Base-by-base conservation (phyloP, 2,888 invertebrate genomes). In the Drosophila ustulata region DNA sequence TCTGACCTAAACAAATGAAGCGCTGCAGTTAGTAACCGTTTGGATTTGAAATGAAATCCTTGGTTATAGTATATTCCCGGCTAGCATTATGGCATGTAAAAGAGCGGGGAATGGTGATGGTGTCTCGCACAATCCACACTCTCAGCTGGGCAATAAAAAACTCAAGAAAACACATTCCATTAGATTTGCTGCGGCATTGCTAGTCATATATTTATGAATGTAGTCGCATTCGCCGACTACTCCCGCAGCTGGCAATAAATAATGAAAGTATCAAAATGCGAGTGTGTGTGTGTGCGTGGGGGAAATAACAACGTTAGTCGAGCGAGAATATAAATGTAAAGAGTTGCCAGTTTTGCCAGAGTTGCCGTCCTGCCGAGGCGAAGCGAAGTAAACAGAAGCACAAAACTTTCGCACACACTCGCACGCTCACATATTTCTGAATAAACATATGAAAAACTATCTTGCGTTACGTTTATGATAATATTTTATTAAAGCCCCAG, bases 401-500 rank as follows among this genome's bases (percentile, higher is more conserved):
- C 51, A 63, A 61, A 46, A 25, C 23, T 45, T 37, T 37, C 13
- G 4, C 39, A 13, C 34, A 37, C 37, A 8, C 39, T 26, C 30
- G 9, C 53, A 47, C 43, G 55, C 52, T 50, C 61, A 64, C 47
- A 69, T 66, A 66, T 72, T 66, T 84, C 70, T 67, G 71, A 67
- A 71, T 75, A 82, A 82, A 75, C 89, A 88, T 86, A 89, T 81
- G 85, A 84, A 75, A 81, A 87, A 81, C 88, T 87, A 79, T 81
- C 72, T 74, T 68, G 64, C 73, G 71, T 75, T 83, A 69, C 78
- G 76, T 75, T 89, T 89, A 89, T 87, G 71, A 89, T 85, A 84
- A 85, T 85, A 89, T 89, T 89, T 89, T 89, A 85, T 85, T 85
- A 75, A 83, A 74, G 75, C 59, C 43, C 37, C 37, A 37, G 37